These are phyloP conservation scores for Xestobium rufovillosum DNA, from an alignment of 2,888 invertebrate genomes.

Conservation along the genomic window DNA sequence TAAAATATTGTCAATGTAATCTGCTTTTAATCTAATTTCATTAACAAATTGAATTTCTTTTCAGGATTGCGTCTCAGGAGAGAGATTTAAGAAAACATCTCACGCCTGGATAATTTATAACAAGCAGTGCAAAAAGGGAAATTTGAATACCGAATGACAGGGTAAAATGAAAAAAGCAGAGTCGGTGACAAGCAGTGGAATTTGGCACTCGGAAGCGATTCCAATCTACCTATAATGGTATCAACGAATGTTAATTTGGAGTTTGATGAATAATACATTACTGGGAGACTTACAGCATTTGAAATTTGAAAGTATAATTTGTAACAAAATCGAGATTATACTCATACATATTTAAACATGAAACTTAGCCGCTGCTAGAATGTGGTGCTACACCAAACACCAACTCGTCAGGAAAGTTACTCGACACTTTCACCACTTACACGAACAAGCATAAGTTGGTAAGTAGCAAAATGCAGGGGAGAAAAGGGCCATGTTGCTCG, in stretches of 20 bases:
- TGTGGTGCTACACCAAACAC: constrained; percentile 1
- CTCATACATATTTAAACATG: constrained; percentile 26
- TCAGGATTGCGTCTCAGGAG: constrained; percentile 19
- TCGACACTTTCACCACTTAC: too few species aligned
- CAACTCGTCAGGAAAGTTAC: too few species aligned
- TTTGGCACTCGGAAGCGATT: too few species aligned
- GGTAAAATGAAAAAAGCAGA: too few species aligned
- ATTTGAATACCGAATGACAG: constrained; percentile 9
- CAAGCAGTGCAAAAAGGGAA: constrained; percentile 13
- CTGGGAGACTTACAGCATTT: constrained; percentile 18
- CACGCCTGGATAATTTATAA: constrained; percentile 20
- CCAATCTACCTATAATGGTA: constrained; percentile 4
- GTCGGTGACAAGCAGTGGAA: too few species aligned
- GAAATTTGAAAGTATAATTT: constrained; percentile 27
- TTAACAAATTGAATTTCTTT: constrained; percentile 30
- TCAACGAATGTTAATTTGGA: constrained; percentile 17
- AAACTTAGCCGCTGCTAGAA: constrained; percentile 14
- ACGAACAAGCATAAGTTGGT: too few species aligned
- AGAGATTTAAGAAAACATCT: constrained; percentile 10
- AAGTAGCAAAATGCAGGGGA: too few species aligned
- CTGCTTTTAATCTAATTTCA: constrained; percentile 22
- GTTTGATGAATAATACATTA: constrained; percentile 27
- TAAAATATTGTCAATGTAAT: constrained; percentile 11
- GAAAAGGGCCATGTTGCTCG: too few species aligned
- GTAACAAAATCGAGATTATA: constrained; percentile 24